Conservation (phyloP, 1,140 invertebrate species). For the Aphelenchoides fujianensis region DNA sequence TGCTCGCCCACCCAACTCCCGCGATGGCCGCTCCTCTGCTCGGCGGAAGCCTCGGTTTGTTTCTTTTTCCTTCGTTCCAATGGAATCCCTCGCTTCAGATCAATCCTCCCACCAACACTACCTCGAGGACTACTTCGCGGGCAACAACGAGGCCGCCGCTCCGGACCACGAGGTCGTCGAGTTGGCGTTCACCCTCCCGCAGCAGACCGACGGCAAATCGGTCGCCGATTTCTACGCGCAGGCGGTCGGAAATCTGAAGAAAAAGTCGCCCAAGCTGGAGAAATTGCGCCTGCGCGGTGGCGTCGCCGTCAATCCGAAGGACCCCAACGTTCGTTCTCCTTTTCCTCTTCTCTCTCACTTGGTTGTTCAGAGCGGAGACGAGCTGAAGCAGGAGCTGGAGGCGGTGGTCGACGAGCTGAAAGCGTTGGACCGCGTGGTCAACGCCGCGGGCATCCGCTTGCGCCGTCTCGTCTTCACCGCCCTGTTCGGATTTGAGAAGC, state of each 20-base stretch:
- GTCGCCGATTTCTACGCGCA: background rate
- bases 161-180: background rate
- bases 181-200: slow-evolving; percentile 3
- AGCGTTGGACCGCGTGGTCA: background rate
- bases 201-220: background rate
- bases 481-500: background rate
- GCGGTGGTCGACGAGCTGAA: background rate
- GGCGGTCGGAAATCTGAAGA: slow-evolving; percentile 5
- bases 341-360: background rate
- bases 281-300: slow-evolving; percentile 10
- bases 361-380: background rate
- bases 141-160: background rate
- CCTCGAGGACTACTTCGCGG: background rate
- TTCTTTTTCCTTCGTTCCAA: too few species aligned
- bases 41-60: too few species aligned
- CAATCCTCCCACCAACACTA: background rate
- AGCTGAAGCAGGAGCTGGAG: background rate
- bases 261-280: background rate
- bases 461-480: background rate
- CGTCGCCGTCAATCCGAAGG: background rate
- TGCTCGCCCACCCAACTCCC: too few species aligned
- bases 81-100: slow-evolving; percentile 1
- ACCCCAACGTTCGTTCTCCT: background rate
- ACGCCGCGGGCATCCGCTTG: background rate
- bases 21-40: too few species aligned